Conservation (phyloP, 2,797 vertebrate species). For the Scleropages formosus region DNA sequence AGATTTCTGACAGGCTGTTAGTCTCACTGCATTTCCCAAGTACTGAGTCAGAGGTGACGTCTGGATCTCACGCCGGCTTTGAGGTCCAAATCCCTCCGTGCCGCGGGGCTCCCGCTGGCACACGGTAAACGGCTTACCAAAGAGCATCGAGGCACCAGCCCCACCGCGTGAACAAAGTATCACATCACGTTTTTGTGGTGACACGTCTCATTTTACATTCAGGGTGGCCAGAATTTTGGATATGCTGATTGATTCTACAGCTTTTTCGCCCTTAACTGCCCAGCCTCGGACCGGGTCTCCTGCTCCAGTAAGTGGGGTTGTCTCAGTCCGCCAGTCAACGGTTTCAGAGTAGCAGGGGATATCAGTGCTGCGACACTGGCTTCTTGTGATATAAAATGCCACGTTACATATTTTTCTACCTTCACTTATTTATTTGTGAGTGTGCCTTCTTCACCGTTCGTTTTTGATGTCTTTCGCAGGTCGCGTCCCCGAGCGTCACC, state of each 20-base stretch:
- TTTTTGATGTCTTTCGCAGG: too few species aligned
- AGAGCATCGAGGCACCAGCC: neutral
- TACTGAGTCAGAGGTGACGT: conserved; percentile 25
- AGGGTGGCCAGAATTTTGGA: neutral
- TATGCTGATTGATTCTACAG: neutral
- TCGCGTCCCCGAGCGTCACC: too few species aligned
- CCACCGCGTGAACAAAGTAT: neutral
- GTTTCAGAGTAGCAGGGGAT: too few species aligned
- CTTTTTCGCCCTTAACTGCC: neutral
- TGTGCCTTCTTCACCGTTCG: too few species aligned
- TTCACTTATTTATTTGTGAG: too few species aligned
- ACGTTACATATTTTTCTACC: too few species aligned
- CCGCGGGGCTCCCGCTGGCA: conserved; percentile 11
- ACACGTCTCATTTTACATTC: conserved; percentile 4
- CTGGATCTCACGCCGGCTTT: conserved; percentile 3
- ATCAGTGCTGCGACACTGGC: too few species aligned
- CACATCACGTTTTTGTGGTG: neutral
- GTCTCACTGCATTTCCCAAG: conserved; percentile 25
- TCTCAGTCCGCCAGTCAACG: too few species aligned
- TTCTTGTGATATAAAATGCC: too few species aligned
- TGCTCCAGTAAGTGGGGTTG: neutral
- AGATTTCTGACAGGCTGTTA: conserved; percentile 17
- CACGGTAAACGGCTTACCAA: conserved; percentile 1
- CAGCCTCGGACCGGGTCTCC: neutral
- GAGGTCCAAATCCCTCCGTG: conserved; percentile 1